A percentile compares a stretch with the other conserved stretches of the same genome.
These are phyloP conservation scores for Odobenus rosmarus DNA, from an alignment of 2,113 vertebrate genomes.

Conservation along the genomic window DNA sequence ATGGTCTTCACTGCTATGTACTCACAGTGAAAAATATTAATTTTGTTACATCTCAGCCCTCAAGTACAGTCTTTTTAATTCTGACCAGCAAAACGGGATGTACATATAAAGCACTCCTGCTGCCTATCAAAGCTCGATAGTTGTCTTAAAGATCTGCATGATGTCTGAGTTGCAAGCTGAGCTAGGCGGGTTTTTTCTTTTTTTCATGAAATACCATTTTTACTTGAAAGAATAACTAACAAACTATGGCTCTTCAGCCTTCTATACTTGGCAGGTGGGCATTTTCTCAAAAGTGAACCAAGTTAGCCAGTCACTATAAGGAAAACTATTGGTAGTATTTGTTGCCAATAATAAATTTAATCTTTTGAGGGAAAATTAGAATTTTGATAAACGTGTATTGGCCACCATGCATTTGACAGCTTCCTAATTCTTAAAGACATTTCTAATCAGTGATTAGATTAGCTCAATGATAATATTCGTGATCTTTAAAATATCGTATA, in stretches of 20 bases:
- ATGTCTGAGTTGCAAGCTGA: neutral
- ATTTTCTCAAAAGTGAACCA: slow-evolving; percentile 28
- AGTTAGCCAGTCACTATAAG: neutral
- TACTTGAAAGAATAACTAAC: neutral
- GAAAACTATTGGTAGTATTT: neutral
- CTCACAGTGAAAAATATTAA: neutral
- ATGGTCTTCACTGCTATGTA: neutral
- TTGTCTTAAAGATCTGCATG: neutral
- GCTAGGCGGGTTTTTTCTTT: neutral
- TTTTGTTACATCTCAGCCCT: neutral
- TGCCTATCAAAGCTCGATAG: neutral
- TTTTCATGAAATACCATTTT: neutral
- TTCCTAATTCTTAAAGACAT: neutral
- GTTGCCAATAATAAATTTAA: slow-evolving; percentile 13
- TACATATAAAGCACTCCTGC: neutral
- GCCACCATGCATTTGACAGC: neutral
- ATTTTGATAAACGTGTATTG: slow-evolving; percentile 13
- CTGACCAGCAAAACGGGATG: neutral
- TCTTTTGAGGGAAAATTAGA: neutral
- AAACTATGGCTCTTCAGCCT: neutral
- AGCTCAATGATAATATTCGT: neutral
- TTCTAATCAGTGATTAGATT: neutral
- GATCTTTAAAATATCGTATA: neutral
- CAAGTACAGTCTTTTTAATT: neutral
- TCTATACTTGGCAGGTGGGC: neutral